Base-by-base conservation (phyloP, 2,797 vertebrate species). In the Glyptemys insculpta region DNA sequence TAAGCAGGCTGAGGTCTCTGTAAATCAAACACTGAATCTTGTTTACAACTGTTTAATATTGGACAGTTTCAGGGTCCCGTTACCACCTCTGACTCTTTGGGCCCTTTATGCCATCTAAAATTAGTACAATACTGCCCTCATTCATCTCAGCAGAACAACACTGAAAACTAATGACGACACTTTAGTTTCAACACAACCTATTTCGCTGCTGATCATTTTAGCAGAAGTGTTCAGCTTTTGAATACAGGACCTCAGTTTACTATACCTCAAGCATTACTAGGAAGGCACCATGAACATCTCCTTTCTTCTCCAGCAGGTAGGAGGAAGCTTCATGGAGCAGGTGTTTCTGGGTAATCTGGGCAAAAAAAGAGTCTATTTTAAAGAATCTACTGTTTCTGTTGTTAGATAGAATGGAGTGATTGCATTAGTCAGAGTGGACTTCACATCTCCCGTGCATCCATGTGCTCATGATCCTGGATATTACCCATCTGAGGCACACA, bases 271-370 rank as follows among this genome's bases (percentile, higher is more conserved):
- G 98, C 98, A 99, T 98, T 87, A 99, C 98, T 97, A 97, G 93
- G 94, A 99, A 99, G 65, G 99, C 99, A 96, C 99, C 99, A 1
- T 98, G 98, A 81, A 99, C 96, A 86, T 99, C 99, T 85, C 99
- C 99, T 94, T 99, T 99, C 97, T 98, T 99, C 98, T 99, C 99
- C 97, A 99, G 98, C 47, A 99, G 97, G 95, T 98, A 99, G 0
- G 99, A 99, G 68, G 98, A 99, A 47, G 99, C 99, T 93, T 99
- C 99, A 80, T 98, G 98, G 82, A 99, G 98, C 29, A 98, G 97
- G 95, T 99, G 97, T 95, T 98, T 99, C 89, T 99, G 97, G 88
- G 99, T 99, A 96, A 99, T 99, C 99, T 99, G 92, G 86, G 94
- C 94, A 87, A 84, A 95, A 91, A 95, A 56, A 6, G 83, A 86